A percentile compares a stretch with the other conserved stretches of the same genome.
Conservation (phyloP, 2,113 vertebrate species). For the Colaptes auratus region DNA sequence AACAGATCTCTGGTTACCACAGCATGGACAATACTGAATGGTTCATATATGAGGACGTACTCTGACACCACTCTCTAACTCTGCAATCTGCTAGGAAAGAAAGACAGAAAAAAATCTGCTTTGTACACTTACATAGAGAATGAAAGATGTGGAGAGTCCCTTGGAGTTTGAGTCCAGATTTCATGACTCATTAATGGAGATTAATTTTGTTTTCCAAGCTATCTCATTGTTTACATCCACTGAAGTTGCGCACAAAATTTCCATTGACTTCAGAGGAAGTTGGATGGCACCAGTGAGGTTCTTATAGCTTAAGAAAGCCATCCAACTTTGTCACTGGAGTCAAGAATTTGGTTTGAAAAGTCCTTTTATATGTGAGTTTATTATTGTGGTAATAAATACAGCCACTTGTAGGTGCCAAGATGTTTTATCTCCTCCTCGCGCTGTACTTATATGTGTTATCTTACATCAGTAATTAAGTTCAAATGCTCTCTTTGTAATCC, state of each 20-base stretch:
- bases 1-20: background rate
- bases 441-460: constrained; percentile 7
- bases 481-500: constrained; percentile 21
- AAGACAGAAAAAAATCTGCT: background rate
- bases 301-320: background rate
- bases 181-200: constrained; percentile 1
- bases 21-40: background rate
- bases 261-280: constrained; percentile 46
- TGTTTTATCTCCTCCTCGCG: background rate
- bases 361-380: constrained; percentile 4
- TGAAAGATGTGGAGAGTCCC: background rate
- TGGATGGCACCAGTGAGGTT: constrained; percentile 15
- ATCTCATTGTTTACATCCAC: constrained; percentile 31
- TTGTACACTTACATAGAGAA: background rate
- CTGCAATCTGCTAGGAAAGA: background rate
- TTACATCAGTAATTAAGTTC: constrained; percentile 20
- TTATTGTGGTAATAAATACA: constrained; percentile 11
- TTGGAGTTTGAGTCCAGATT: background rate
- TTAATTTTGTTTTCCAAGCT: constrained; percentile 26
- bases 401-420: background rate
- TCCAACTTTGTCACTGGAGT: constrained; percentile 1
- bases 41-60: background rate
- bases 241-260: constrained; percentile 7
- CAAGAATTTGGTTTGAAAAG: constrained; percentile 2
- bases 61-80: background rate